phyloP scores from a whole-genome alignment of 64 coral and sea anemone species.

The Pocillopora verrucosa region DNA sequence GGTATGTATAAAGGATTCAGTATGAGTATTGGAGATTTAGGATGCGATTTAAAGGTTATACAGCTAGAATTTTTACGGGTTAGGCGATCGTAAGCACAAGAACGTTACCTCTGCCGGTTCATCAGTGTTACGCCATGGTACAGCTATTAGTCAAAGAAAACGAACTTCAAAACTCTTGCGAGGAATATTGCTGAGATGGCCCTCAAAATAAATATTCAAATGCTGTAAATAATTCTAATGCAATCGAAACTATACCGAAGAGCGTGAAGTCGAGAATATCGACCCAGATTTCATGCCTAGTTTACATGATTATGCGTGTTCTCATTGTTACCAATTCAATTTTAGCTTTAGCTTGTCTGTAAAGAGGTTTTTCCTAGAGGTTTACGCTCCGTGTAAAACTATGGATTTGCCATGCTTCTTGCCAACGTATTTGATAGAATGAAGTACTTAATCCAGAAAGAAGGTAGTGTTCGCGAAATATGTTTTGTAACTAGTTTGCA shows the following conservation, averaged over 20 bases:
- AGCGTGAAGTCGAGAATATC: not conserved
- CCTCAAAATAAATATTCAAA: not conserved
- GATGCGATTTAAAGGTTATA: not conserved
- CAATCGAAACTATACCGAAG: not conserved
- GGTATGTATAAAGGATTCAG: not conserved
- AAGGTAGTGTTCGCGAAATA: not conserved
- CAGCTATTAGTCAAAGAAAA: not conserved
- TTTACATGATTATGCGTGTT: not conserved
- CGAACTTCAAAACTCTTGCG: not conserved
- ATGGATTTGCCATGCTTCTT: not conserved
- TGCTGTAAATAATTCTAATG: not conserved
- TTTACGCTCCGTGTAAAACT: not conserved
- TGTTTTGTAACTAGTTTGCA: not conserved
- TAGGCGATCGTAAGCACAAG: not conserved
- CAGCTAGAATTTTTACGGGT: not conserved
- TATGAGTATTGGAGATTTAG: not conserved
- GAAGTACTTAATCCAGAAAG: not conserved
- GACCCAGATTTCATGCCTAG: not conserved
- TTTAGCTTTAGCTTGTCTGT: not conserved
- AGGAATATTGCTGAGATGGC: not conserved
- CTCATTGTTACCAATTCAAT: not conserved
- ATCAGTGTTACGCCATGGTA: not conserved
- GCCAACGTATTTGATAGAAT: not conserved
- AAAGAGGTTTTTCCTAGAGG: not conserved
- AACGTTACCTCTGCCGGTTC: not conserved